Conservation (phyloP, 2,113 vertebrate species). For the Hyaena hyaena region DNA sequence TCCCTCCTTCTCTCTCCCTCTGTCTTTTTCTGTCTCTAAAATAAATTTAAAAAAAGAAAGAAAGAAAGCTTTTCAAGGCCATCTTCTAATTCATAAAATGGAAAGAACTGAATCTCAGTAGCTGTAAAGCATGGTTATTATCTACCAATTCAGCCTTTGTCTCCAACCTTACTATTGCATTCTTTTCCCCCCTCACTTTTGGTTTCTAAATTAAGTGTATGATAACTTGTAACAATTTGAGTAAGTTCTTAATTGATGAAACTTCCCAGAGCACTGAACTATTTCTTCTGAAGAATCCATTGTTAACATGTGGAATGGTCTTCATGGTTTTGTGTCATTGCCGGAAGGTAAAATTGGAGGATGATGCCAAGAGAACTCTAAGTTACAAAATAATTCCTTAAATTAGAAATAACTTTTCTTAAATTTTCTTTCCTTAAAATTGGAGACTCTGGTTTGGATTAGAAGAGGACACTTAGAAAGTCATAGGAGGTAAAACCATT, state of each 20-base stretch:
- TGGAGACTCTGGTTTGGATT: conserved; percentile 46
- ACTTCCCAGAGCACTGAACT: background rate
- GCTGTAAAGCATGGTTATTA: background rate
- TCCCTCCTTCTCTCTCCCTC: no score
- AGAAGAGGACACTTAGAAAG: conserved; percentile 57
- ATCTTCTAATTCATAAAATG: conserved; percentile 32
- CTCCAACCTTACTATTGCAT: background rate
- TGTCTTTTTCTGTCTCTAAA: no score
- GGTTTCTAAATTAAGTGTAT: conserved; percentile 50
- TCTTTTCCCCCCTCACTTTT: background rate
- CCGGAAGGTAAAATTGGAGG: conserved; percentile 56
- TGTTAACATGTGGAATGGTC: conserved; percentile 41
- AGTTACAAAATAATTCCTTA: conserved; percentile 49
- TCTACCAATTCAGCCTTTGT: background rate
- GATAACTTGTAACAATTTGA: conserved; percentile 33
- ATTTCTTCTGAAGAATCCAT: background rate
- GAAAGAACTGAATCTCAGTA: background rate
- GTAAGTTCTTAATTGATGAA: conserved; percentile 43
- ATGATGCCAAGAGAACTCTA: conserved; percentile 19
- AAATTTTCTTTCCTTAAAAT: conserved; percentile 46
- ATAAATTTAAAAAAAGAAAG: no score
- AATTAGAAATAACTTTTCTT: conserved; percentile 50
- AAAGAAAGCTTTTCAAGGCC: conserved; percentile 14
- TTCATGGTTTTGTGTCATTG: conserved; percentile 57
- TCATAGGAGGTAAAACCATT: conserved; percentile 58